Conservation (phyloP, 2,113 vertebrate genomes). For the Collichthys lucidus region DNA sequence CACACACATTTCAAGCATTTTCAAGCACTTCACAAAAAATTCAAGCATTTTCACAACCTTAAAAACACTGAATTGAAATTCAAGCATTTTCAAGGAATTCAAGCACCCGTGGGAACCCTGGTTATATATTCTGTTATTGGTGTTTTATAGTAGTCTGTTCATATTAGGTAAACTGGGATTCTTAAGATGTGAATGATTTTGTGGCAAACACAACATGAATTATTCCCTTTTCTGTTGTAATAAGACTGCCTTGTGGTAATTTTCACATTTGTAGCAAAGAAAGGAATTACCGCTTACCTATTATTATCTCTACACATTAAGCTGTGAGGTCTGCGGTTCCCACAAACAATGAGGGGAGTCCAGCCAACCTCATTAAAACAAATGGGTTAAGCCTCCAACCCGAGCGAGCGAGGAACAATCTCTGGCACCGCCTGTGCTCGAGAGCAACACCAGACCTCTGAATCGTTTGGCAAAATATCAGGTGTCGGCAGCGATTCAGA, state of each 20-base stretch:
- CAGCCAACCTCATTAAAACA: not conserved
- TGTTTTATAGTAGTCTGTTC: not conserved
- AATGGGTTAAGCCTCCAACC: not conserved
- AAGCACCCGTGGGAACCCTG: too few relatives aligned
- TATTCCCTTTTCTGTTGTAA: not conserved
- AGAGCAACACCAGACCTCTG: not conserved
- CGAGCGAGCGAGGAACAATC: not conserved
- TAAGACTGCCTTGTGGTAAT: not conserved
- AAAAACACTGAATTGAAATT: too few relatives aligned
- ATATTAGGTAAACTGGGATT: not conserved
- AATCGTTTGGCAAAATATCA: not conserved
- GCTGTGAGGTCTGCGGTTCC: not conserved
- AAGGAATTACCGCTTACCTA: not conserved
- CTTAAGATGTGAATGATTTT: not conserved
- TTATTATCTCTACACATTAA: not conserved
- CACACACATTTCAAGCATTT: too few relatives aligned
- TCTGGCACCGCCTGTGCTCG: not conserved
- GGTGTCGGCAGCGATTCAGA: not conserved
- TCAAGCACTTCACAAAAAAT: too few relatives aligned
- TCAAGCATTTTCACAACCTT: too few relatives aligned
- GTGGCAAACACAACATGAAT: not conserved
- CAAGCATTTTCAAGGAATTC: too few relatives aligned
- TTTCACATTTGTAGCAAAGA: not conserved
- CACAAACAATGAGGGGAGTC: not conserved
- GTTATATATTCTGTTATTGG: not conserved